phyloP scores from a whole-genome alignment of 2,797 vertebrate genomes.

The Lagodon rhomboides region DNA sequence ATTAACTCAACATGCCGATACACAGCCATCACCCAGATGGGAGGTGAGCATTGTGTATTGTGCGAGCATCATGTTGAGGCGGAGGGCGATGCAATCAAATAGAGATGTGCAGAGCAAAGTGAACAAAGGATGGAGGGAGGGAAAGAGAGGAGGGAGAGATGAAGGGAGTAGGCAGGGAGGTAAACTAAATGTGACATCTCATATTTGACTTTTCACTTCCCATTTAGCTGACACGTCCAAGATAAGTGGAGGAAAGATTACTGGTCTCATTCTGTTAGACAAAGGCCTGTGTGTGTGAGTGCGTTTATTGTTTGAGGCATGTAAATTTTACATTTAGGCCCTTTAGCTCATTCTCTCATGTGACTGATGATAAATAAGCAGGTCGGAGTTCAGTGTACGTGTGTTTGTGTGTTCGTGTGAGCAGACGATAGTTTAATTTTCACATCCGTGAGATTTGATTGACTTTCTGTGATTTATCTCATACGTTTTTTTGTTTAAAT shows the following conservation, averaged over 20 bases:
- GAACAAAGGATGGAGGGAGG: constrained; percentile 31
- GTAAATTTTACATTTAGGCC: constrained; percentile 34
- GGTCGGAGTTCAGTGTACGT: constrained; percentile 17
- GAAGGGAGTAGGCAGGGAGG: constrained; percentile 68
- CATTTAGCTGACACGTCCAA: constrained; percentile 76
- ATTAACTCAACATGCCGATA: constrained; percentile 71
- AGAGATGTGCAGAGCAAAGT: constrained; percentile 56
- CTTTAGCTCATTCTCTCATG: constrained; percentile 36
- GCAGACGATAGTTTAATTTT: neutral
- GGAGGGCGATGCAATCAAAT: constrained; percentile 70
- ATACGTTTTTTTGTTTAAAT: neutral
- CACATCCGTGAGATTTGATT: neutral
- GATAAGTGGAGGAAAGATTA: constrained; percentile 80
- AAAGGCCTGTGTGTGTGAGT: constrained; percentile 60
- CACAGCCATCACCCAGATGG: constrained; percentile 52
- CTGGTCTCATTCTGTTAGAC: constrained; percentile 75
- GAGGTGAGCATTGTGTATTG: constrained; percentile 48
- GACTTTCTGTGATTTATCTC: neutral
- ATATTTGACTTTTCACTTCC: constrained; percentile 85
- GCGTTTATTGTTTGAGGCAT: constrained; percentile 65
- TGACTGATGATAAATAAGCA: constrained; percentile 38
- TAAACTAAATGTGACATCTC: constrained; percentile 84
- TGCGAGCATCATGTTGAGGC: constrained; percentile 47
- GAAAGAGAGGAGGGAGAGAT: constrained; percentile 12
- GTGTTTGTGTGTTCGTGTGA: neutral